A percentile compares a stretch with the other conserved stretches of the same genome.
These are phyloP conservation scores for Danio rerio DNA, from an alignment of 2,113 vertebrate species.

Conservation along the genomic window GRCz12tu NC_133184.1:37059001-37059500, in stretches of 20 bases:
- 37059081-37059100: neutral
- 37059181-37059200: neutral
- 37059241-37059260: conserved; percentile 12
- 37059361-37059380: conserved; percentile 26
- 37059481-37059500: conserved; percentile 31
- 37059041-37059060: neutral
- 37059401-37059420: conserved; percentile 37
- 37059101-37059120: neutral
- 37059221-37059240: neutral
- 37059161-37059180: neutral
- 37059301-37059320: conserved; percentile 37
- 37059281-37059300: conserved; percentile 29
- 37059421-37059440: conserved; percentile 49
- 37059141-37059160: neutral
- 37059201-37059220: neutral
- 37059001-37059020: conserved; percentile 16
- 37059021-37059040: conserved; percentile 16
- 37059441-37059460: conserved; percentile 38
- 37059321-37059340: conserved; percentile 40
- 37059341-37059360: conserved; percentile 39
- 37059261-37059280: conserved; percentile 2
- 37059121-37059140: neutral
- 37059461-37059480: conserved; percentile 38
- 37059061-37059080: neutral
- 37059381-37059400: conserved; percentile 28